These are phyloP conservation scores for Rhyacophila evoluta DNA, from an alignment of 2,888 invertebrate genomes.

Conservation along the genomic window DNA sequence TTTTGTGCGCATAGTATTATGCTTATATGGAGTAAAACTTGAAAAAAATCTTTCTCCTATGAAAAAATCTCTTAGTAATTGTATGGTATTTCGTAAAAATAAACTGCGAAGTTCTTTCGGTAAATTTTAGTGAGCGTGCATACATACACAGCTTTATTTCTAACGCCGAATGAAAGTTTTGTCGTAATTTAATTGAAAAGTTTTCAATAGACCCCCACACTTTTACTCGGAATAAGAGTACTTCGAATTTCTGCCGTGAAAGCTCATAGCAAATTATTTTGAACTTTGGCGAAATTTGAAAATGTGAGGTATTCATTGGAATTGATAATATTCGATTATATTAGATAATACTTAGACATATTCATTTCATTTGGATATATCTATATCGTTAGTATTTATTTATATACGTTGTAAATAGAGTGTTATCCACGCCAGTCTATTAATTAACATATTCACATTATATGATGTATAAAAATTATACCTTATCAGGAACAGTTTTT, in stretches of 20 bases:
- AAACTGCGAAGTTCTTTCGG: not conserved
- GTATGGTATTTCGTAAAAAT: not conserved
- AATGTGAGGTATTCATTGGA: not conserved
- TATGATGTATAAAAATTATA: too few species aligned
- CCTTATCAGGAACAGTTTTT: too few species aligned
- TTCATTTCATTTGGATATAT: too few species aligned
- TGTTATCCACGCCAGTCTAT: too few species aligned
- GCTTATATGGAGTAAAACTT: too few species aligned
- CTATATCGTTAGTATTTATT: too few species aligned
- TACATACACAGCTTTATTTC: not conserved
- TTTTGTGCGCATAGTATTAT: too few species aligned
- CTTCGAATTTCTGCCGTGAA: not conserved
- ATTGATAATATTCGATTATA: not conserved
- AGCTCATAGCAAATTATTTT: slow-evolving; percentile 1
- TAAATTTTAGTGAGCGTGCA: not conserved
- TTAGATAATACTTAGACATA: too few species aligned
- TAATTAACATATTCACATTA: too few species aligned
- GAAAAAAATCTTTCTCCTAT: too few species aligned
- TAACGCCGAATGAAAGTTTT: not conserved
- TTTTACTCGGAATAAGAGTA: not conserved
- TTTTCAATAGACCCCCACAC: not conserved
- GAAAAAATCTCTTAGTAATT: too few species aligned
- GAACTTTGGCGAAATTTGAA: not conserved
- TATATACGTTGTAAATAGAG: too few species aligned
- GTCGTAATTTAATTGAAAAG: slow-evolving; percentile 10